These are phyloP conservation scores for Mythimna lalbum DNA, from an alignment of 2,888 invertebrate species.

Conservation along the genomic window DNA sequence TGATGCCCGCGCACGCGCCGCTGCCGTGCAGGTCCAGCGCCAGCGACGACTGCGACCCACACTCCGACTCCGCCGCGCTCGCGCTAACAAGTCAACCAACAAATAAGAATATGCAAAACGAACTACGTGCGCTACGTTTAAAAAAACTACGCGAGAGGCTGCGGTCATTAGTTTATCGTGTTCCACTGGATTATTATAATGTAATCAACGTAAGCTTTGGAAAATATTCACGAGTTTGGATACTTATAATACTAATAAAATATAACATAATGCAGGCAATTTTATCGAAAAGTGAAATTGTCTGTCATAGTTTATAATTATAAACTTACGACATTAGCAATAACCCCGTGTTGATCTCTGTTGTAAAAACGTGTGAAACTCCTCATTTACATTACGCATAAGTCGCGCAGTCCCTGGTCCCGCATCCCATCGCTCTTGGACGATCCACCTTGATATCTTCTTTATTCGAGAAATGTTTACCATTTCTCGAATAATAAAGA, in stretches of 20 bases:
- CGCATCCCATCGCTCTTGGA: not conserved
- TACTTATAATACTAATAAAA: not conserved
- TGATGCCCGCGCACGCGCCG: constrained; percentile 88
- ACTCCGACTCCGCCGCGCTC: constrained; percentile 86
- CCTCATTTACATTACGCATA: no score
- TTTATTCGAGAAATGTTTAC: no score
- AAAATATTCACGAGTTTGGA: not conserved
- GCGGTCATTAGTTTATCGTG: no score
- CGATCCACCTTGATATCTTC: not conserved
- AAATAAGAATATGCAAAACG: not conserved
- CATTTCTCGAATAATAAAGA: no score
- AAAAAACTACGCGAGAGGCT: not conserved
- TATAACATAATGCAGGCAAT: no score
- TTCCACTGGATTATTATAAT: not conserved
- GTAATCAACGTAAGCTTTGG: not conserved
- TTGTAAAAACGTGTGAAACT: not conserved
- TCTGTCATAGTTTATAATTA: no score
- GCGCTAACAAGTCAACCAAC: constrained; percentile 72
- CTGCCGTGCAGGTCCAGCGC: constrained; percentile 94
- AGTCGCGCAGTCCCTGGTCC: not conserved
- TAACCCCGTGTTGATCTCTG: not conserved
- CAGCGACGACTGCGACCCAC: constrained; percentile 93
- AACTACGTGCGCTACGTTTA: not conserved
- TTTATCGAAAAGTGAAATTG: not conserved
- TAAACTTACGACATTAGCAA: not conserved